Conservation (phyloP, 2,797 vertebrate species). For the Urocyon cinereoargenteus region DNA sequence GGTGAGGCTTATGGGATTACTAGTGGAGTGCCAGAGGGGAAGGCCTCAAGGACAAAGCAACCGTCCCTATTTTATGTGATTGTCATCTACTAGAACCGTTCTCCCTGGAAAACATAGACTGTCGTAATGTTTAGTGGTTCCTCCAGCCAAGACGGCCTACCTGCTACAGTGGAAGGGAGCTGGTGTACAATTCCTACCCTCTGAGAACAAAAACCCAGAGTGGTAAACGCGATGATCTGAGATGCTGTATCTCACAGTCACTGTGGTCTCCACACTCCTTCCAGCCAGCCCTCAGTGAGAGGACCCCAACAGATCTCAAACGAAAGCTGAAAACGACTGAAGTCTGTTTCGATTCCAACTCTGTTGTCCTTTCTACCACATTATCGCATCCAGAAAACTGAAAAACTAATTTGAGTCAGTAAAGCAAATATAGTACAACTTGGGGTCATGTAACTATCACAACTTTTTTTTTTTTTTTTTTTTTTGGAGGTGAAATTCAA, state of each 20-base stretch:
- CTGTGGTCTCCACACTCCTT: fast-evolving
- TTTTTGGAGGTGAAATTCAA: background rate
- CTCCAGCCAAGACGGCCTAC: background rate
- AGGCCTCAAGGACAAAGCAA: background rate
- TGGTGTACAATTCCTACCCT: background rate
- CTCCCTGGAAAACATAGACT: background rate
- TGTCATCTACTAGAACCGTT: background rate
- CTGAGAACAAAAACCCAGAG: background rate
- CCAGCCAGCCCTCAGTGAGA: background rate
- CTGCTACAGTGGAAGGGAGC: background rate
- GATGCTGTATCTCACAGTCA: background rate
- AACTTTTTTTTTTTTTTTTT: background rate
- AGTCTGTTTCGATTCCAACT: background rate
- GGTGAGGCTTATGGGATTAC: background rate
- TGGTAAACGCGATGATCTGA: background rate
- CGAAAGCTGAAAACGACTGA: background rate
- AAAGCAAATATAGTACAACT: background rate
- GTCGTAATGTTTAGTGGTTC: background rate
- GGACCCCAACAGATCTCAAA: background rate
- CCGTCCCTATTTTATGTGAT: background rate
- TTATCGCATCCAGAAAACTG: background rate
- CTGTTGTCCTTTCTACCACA: background rate
- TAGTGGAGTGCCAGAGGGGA: background rate
- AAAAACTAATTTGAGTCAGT: background rate
- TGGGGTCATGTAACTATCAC: background rate